Base-by-base conservation (phyloP, 2,888 invertebrate species). In the Cheilosia scutellata region DNA sequence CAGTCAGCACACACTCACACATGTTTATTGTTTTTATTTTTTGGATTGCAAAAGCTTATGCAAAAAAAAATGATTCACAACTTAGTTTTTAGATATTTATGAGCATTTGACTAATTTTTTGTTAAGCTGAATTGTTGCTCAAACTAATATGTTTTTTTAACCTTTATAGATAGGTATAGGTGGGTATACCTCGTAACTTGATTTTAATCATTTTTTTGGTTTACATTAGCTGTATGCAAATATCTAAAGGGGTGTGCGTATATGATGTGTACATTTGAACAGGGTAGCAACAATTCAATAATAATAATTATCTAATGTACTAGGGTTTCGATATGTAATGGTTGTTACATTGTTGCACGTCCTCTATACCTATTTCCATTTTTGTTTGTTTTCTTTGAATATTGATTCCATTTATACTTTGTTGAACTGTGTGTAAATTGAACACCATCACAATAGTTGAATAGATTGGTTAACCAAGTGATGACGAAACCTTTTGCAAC, bases 291-390 rank as follows among this genome's bases (percentile, higher is more conserved):
- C 20, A 47, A 16, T 31, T 60, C 60, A 29, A 60, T 44, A 40
- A 40, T 58, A 11, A 40, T 58, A 11, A 42, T 42, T 55, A 25
- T 58, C 58, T 40, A 58, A 40, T n/a, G 4, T 42, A 29, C 16
- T 44, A 4, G 29, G n/a, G 13, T 42, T 58, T 40, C 13, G 58
- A 60, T 60, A 60, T 29, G 20, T 55, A 33, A 33, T 16, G 20
- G 20, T 33, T 9, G 29, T 29, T 44, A 60, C 37, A 11, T 11
- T n/a, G 42, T 29, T 42, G 44, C 60, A 60, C 60, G 60, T 58
- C 20, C 16, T 20, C 47, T 9, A 44, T 44, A n/a, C 0, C 44
- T 4, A 20, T 7, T 47, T 16, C 44, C 44, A 47, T 20, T 47
- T n/a, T 16, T 16, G 20, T 47, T 47, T 47, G 16, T 20, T 20